Conservation (phyloP, 2,888 invertebrate species). For the Chironomus riparius region DNA sequence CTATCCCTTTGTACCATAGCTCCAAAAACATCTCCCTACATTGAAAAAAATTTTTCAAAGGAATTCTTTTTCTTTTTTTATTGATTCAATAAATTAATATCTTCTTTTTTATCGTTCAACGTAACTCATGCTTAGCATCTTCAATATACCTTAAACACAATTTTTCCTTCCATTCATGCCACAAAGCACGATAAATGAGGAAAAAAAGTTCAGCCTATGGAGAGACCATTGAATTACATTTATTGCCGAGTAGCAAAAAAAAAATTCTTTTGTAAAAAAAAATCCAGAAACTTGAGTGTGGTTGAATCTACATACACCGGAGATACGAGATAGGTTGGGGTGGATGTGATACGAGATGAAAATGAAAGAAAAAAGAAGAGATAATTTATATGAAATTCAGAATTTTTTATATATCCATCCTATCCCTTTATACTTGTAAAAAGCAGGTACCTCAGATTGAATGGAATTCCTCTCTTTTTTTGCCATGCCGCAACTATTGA, state of each 20-base stretch:
- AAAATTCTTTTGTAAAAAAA: not conserved
- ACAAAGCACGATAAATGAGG: no score
- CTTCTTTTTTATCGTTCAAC: conserved; percentile 1
- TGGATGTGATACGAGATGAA: no score
- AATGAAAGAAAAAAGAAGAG: not conserved
- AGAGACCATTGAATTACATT: not conserved
- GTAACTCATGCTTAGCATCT: no score
- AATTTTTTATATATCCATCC: not conserved
- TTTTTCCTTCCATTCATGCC: no score
- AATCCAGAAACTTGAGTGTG: not conserved
- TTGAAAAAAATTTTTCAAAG: not conserved
- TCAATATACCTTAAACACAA: no score
- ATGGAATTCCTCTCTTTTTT: not conserved
- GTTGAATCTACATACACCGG: not conserved
- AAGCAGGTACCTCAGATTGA: conserved; percentile 1
- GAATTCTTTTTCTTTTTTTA: conserved; percentile 15
- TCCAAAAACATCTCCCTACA: not conserved
- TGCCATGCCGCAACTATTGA: no score
- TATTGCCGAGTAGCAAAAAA: not conserved
- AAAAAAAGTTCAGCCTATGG: not conserved
- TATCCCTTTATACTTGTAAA: no score
- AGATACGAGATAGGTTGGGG: no score
- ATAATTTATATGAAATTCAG: conserved; percentile 24
- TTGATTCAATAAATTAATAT: conserved; percentile 25
- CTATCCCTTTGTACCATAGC: not conserved